Percentiles rank a stretch among this genome's conserved stretches.
Evolutionary conservation across 1,140 invertebrate species (phyloP).

Genomic region (Charaxes varanes): DNA sequence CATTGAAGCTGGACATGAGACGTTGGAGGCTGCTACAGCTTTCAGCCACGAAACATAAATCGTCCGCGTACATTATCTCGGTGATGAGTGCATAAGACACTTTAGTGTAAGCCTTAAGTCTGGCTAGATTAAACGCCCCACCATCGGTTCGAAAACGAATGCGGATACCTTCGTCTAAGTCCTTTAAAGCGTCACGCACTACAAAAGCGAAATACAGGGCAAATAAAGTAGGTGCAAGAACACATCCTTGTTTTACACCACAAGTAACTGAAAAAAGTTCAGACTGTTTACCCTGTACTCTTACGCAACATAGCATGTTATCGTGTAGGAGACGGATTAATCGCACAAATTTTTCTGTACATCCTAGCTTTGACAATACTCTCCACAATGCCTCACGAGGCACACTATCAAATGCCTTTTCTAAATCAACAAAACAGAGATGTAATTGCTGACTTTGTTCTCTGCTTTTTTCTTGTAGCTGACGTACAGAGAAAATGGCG

Average conservation of each 20-base stretch:
- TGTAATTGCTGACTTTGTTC: too few relatives aligned
- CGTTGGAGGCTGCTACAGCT: not conserved
- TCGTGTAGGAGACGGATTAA: constrained; percentile 22
- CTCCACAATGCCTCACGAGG: constrained; percentile 19
- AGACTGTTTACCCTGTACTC: constrained; percentile 12
- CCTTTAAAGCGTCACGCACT: not conserved
- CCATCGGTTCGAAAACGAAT: constrained; percentile 6
- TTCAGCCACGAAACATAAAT: constrained; percentile 4
- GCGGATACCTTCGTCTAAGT: constrained; percentile 2
- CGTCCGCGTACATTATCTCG: too few relatives aligned
- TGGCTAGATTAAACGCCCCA: not conserved
- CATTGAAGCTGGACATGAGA: constrained; percentile 2
- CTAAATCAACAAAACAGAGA: too few relatives aligned
- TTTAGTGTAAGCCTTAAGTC: constrained; percentile 3
- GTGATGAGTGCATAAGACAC: not conserved
- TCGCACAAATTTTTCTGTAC: constrained; percentile 17
- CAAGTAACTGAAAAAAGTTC: constrained; percentile 13
- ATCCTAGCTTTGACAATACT: constrained; percentile 16
- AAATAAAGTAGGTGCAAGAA: constrained; percentile 21
- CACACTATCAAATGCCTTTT: too few relatives aligned
- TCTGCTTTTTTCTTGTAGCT: too few relatives aligned
- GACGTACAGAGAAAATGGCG: too few relatives aligned
- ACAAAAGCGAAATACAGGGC: constrained; percentile 23
- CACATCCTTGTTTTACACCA: constrained; percentile 25
- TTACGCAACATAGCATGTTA: constrained; percentile 20